Base-by-base conservation (phyloP, 2,113 vertebrate species). In the Scortum barcoo region DNA sequence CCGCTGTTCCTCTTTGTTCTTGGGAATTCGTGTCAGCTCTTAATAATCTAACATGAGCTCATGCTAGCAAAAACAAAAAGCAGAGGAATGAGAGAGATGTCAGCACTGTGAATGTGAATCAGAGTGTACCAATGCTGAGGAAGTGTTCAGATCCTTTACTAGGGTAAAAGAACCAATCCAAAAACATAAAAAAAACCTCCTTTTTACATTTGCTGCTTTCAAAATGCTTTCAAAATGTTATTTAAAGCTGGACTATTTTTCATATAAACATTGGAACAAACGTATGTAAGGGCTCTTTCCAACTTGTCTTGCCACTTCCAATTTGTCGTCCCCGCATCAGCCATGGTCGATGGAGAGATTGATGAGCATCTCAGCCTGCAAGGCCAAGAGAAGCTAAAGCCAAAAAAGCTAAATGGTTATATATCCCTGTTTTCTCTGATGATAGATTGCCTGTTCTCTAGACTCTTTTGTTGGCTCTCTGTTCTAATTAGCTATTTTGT, bases 401-500 rank as follows among this genome's bases (percentile, higher is more conserved):
- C 63, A 16, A 16, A 46, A 51, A 65, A 71, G 22, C 42, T 76
- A 22, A 75, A 65, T 33, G 36, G 33, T 38, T 79, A 30, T 56
- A 48, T 63, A 68, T 62, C n/a, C 14, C 24, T 24, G 22, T 33
- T 61, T 40, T 63, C 13, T 58, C 20, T 14, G 16, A 19, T 70
- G 68, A 80, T 60, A 10, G 53, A 85, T 85, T 20, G n/a, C 44
- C 60, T 46, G 75, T 40, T 72, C 60, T 51, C 30, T 7, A 24
- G 36, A 65, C 50, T 28, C 22, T 72, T 58, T 48, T 53, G 61
- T 72, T 50, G 46, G 48, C 60, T 72, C 28, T 16, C 26, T 48
- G 38, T 54, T 78, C 40, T 78, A 76, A 83, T 88, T 61, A 53
- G 33, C 33, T 63, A 38, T 69, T 84, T 77, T 85, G 68, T 83